These are phyloP conservation scores for Agrotis exclamationis DNA, from an alignment of 2,888 invertebrate genomes.

Conservation along the genomic window DNA sequence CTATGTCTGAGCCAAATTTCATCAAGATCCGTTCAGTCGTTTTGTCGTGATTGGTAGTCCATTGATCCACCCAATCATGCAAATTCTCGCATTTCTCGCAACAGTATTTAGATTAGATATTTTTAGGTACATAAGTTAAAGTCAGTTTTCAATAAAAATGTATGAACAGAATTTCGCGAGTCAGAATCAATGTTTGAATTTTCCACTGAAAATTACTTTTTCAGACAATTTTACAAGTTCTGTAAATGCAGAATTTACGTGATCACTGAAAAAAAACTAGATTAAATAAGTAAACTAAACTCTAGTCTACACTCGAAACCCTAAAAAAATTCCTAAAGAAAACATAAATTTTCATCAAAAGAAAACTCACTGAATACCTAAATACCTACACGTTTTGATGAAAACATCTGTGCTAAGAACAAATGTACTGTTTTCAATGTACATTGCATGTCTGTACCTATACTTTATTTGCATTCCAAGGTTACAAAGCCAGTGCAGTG, in stretches of 20 bases:
- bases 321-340: too few species aligned
- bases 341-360: neutral
- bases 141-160: too few species aligned
- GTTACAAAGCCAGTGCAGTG: conserved; percentile 65
- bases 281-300: conserved; percentile 4
- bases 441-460: conserved; percentile 21
- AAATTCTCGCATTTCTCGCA: too few species aligned
- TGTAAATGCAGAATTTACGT: neutral
- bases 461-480: conserved; percentile 65
- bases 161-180: neutral
- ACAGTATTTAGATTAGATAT: too few species aligned
- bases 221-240: neutral
- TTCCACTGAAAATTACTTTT: conserved; percentile 1
- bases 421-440: conserved; percentile 15
- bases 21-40: too few species aligned
- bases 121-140: neutral
- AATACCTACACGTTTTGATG: neutral
- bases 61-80: too few species aligned
- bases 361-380: conserved; percentile 2
- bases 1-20: too few species aligned
- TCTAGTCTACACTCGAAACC: too few species aligned
- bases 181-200: conserved; percentile 18
- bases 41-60: too few species aligned
- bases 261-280: conserved; percentile 1
- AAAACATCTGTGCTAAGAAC: conserved; percentile 3